Evolutionary conservation across 1,140 invertebrate genomes (phyloP), one percentile per base, ranked within the genome.

Genomic region (Brachionus rubens): DNA sequence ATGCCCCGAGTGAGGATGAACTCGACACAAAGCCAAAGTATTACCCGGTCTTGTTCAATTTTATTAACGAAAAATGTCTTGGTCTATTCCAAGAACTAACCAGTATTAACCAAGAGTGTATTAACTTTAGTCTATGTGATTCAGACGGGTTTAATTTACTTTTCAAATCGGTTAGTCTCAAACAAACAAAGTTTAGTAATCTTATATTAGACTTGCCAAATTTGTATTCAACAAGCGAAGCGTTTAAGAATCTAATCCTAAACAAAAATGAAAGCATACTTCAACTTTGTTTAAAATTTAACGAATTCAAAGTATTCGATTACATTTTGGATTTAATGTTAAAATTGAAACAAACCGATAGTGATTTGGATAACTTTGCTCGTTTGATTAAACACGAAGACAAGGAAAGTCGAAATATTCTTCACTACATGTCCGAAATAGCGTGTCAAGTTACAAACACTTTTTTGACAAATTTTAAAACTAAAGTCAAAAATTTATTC

Each of bases 221-320:
- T 16, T 36, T 59, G 30, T 59, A 21, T 9, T n/a, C 54, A 16
- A 30, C 54, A 1, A 40, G n/a, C 19, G 54, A 59, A 2, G 33
- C 54, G 28, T 16, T 59, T 4, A 59, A 59, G 21, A 59, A 59
- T 59, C 16, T 59, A 10, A 16, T 59, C 1, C 33, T 59, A 1
- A 59, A 59, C 30, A 59, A 59, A 59, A 59, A 59, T 30, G 54
- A 59, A 30, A 59, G 33, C 54, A 59, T 59, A 16, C 28, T 59
- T 6, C 54, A 59, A 12, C 12, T 59, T 28, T 59, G 54, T 36
- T 19, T 59, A 33, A 28, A 33, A 14, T 19, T 19, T 59, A 16
- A 14, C 14, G 28, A 59, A 21, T 59, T 36, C 16, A 59, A 59
- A 28, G 54, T 59, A n/a, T 59, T 59, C 16, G 10, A 36, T n/a